These are phyloP conservation scores for Drosophila antonietae DNA, from an alignment of 2,888 invertebrate genomes.

Conservation along the genomic window DNA sequence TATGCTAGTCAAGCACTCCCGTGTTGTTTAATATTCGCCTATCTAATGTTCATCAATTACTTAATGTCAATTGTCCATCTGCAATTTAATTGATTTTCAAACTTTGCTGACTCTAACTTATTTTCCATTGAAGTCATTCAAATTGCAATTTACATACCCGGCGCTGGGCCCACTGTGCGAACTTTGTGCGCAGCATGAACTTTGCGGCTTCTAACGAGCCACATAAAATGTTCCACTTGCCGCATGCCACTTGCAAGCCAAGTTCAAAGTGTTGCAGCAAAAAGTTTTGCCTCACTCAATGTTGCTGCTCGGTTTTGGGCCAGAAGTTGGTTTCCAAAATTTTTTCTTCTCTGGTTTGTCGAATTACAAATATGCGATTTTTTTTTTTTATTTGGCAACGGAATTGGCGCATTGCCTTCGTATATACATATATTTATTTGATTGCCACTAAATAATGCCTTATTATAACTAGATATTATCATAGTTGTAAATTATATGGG, in stretches of 20 bases:
- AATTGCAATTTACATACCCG: constrained; percentile 44
- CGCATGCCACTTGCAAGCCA: constrained; percentile 33
- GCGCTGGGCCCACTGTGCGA: constrained; percentile 27
- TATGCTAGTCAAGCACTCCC: not conserved
- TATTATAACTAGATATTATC: not conserved
- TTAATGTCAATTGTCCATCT: constrained; percentile 23
- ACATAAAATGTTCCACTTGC: constrained; percentile 54
- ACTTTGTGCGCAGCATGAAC: constrained; percentile 44
- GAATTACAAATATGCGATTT: constrained; percentile 16
- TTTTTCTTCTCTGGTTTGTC: constrained; percentile 4
- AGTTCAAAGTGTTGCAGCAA: constrained; percentile 58
- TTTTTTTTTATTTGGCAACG: constrained; percentile 26
- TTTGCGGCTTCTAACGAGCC: constrained; percentile 58
- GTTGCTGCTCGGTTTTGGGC: constrained; percentile 28
- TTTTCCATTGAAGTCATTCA: constrained; percentile 20
- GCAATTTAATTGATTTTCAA: constrained; percentile 33
- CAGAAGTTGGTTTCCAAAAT: constrained; percentile 22
- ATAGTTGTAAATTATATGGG: not conserved
- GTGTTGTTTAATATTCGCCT: not conserved
- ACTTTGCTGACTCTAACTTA: constrained; percentile 13
- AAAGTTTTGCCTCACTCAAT: constrained; percentile 40
- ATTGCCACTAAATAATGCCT: not conserved
- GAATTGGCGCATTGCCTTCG: constrained; percentile 9
- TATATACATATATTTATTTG: constrained; percentile 1
- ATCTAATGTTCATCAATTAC: constrained; percentile 33